Evolutionary conservation across 2,888 invertebrate species (phyloP), one percentile per base, ranked within the genome.

Genomic region (Hydriomena furcata): DNA sequence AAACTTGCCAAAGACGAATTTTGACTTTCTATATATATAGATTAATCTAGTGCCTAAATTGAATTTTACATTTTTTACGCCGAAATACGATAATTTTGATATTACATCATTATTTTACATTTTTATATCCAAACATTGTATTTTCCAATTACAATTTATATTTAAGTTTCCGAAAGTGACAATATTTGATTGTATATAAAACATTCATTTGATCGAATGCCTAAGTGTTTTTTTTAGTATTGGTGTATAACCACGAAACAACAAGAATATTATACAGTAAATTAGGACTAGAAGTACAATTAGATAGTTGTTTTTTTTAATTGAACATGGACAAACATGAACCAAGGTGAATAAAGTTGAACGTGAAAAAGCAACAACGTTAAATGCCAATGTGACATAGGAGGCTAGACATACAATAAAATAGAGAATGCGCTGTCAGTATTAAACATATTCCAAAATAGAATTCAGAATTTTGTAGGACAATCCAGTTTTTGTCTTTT

Each of bases 211-310:
- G 17, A n/a, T n/a, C 41, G 12, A 31, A 38, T 45, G 30, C 4
- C 2, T 3, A 17, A 17, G 17, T 17, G 4, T 17, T 37, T 45
- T 38, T 52, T 51, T 47, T 58, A 53, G 56, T 60, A 52, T 28
- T 44, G 40, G 17, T 43, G 36, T n/a, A n/a, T n/a, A 44, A 32
- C 59, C 68, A 72, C 68, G 66, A 68, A 55, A 49, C 48, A 57
- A 55, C 55, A 52, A 52, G 51, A 53, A 51, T 46, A 66, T 66
- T 61, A 67, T 71, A 69, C 71, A 64, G 60, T 73, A 76, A 79
- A 73, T 37, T 74, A 84, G 78, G 85, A 84, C 87, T 87, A 87
- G 87, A 88, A 71, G 76, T 81, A 82, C 84, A 83, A 87, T 87
- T 79, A 67, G 66, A 70, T 34, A 49, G 34, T 36, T 11, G 48